Percentiles rank a stretch among this genome's conserved stretches.
Conservation (phyloP, 2,113 vertebrate species). For the Tragelaphus scriptus region DNA sequence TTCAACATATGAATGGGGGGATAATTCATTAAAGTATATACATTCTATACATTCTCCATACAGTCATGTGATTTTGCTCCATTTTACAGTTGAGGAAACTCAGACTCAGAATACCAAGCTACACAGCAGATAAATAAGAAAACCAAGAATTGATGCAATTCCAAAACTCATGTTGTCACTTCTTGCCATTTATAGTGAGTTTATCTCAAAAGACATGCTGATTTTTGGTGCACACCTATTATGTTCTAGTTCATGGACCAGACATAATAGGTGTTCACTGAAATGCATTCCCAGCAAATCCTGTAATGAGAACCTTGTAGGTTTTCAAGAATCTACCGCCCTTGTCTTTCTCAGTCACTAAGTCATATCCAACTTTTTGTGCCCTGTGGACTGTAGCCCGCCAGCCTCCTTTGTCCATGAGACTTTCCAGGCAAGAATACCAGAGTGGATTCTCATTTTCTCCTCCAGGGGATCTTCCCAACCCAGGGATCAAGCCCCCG, state of each 20-base stretch:
- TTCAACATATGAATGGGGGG: neutral
- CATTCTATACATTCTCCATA: neutral
- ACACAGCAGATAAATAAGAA: neutral
- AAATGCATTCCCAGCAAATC: neutral
- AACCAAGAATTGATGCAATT: neutral
- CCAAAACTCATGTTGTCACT: neutral
- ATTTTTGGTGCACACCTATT: neutral
- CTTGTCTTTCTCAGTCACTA: neutral
- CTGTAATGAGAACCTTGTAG: neutral
- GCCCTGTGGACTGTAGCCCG: fast-evolving
- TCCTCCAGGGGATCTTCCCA: neutral
- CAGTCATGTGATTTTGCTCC: neutral
- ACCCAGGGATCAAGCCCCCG: fast-evolving
- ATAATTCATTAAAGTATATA: neutral
- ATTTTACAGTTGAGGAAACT: neutral
- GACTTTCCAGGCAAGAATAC: neutral
- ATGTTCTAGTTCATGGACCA: neutral
- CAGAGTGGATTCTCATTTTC: neutral
- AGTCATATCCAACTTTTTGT: neutral
- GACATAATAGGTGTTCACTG: neutral
- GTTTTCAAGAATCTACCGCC: neutral
- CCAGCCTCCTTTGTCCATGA: neutral
- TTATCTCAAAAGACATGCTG: neutral
- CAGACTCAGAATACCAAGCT: neutral
- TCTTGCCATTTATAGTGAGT: neutral